Evolutionary conservation across 2,113 vertebrate species (phyloP), one percentile per base, ranked within the genome.

Genomic region (Prietella phreatophila): DNA sequence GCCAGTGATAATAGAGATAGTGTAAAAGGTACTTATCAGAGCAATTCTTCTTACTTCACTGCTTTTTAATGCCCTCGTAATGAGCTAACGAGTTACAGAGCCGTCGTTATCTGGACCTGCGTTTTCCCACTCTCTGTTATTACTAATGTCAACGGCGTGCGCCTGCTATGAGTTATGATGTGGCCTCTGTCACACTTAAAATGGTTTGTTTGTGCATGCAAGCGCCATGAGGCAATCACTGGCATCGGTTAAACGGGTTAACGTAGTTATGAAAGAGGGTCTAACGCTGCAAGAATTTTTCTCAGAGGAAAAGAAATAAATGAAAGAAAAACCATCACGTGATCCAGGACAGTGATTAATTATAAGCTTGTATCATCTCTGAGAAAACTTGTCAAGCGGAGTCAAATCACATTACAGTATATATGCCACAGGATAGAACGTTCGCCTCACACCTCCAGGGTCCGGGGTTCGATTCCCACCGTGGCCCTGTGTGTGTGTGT

Each of bases 191-290:
- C 87, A 88, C 61, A 85, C 47, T 65, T 78, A 42, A 82, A 65
- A 65, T 78, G 88, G 80, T 86, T 89, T 89, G 71, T 91, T 89
- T 91, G 86, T 85, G 84, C 81, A 86, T 88, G 73, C 30, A 71
- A 79, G 84, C 33, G 19, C 65, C 75, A 87, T 87, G 85, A 89
- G 69, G 85, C 86, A 88, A 91, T 76, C 39, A 55, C 85, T 87
- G 75, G 87, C 69, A 63, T 84, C n/a, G 39, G 47, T 55, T 65
- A 50, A 55, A 69, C 10, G 50, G 13, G 55, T 61, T 71, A 86
- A 82, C 55, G 55, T 63, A 63, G 67, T 47, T 63, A 42, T 84
- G 60, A 61, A 87, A 53, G 53, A 17, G 47, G 27, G 76, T 19
- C 84, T 75, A 55, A 63, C 61, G 85, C n/a, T 1, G 56, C 33